phyloP scores from a whole-genome alignment of 2,113 vertebrate species.

The Notothenia rossii region DNA sequence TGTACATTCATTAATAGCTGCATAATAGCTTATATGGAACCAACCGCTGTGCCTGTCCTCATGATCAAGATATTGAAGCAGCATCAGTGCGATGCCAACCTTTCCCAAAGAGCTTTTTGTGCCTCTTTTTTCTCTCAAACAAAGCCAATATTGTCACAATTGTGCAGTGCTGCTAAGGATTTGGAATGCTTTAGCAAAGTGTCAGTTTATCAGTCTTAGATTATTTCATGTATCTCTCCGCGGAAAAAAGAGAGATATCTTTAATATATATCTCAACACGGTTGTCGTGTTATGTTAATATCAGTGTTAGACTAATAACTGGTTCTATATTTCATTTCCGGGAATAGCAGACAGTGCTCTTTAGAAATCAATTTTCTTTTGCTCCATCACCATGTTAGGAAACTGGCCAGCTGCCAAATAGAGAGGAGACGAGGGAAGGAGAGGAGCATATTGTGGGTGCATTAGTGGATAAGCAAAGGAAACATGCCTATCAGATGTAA shows the following conservation, averaged over 20 bases:
- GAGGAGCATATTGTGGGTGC: constrained; percentile 32
- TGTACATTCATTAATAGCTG: constrained; percentile 59
- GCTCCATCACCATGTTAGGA: constrained; percentile 64
- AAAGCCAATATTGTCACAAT: constrained; percentile 50
- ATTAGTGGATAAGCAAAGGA: constrained; percentile 53
- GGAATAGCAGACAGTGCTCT: constrained; percentile 63
- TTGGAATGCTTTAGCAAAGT: constrained; percentile 44
- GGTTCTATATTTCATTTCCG: constrained; percentile 72
- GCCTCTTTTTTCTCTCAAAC: constrained; percentile 26
- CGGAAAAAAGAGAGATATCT: constrained; percentile 49
- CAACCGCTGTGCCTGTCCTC: constrained; percentile 24
- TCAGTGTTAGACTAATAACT: constrained; percentile 66
- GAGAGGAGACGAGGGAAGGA: constrained; percentile 42
- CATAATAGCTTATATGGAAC: constrained; percentile 54
- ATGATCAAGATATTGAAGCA: constrained; percentile 45
- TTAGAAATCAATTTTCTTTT: constrained; percentile 81
- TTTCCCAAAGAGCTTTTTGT: constrained; percentile 13
- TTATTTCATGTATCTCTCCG: constrained; percentile 30
- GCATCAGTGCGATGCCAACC: constrained; percentile 16
- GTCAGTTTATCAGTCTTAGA: constrained; percentile 38
- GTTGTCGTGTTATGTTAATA: constrained; percentile 71
- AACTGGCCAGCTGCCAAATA: constrained; percentile 67
- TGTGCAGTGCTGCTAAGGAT: constrained; percentile 36
- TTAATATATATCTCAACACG: constrained; percentile 68
- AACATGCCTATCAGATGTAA: constrained; percentile 41